Evolutionary conservation across 2,113 vertebrate genomes (phyloP).

Genomic region (Antechinus flavipes): DNA sequence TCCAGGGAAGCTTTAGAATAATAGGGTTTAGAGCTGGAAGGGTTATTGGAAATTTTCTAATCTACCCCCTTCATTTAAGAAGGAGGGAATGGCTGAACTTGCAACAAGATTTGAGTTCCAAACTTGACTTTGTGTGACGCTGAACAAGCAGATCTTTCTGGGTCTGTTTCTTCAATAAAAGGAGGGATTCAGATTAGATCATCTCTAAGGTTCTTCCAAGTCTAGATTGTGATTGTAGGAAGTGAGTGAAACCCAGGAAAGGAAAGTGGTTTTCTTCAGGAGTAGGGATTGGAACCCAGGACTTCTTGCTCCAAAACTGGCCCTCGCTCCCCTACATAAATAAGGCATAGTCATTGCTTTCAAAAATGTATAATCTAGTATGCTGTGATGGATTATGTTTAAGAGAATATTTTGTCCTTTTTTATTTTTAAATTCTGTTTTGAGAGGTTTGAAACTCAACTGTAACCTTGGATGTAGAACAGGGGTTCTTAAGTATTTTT

Average conservation of each 20-base stretch:
- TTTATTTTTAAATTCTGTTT: slow-evolving; percentile 22
- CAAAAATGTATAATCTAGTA: neutral
- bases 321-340: neutral
- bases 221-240: neutral
- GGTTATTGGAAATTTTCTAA: neutral
- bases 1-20: neutral
- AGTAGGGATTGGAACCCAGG: neutral
- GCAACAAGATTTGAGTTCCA: neutral
- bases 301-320: neutral
- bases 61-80: neutral
- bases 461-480: slow-evolving; percentile 14
- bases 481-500: neutral
- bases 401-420: slow-evolving; percentile 4
- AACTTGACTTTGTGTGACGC: neutral
- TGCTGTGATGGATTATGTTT: slow-evolving; percentile 54
- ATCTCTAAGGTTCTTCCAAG: neutral
- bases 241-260: neutral
- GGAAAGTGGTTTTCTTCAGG: neutral
- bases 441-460: slow-evolving; percentile 34
- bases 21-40: neutral
- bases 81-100: neutral
- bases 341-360: neutral
- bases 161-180: neutral
- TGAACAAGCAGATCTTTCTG: neutral
- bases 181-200: neutral